phyloP scores from a whole-genome alignment of 1,140 invertebrate genomes.

The Orius insidiosus region DNA sequence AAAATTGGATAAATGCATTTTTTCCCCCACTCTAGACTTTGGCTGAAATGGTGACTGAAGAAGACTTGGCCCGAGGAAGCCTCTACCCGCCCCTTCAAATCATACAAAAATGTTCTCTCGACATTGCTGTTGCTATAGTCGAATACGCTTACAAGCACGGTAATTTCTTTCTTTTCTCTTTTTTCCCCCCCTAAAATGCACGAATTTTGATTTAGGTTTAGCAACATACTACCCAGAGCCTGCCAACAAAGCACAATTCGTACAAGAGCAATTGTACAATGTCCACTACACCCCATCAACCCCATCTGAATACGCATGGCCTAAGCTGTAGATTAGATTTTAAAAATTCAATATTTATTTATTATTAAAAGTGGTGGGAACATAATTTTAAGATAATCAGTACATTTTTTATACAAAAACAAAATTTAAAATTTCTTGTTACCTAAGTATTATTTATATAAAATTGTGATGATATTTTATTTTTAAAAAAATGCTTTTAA shows the following conservation, averaged over 20 bases:
- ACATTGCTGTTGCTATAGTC: constrained; percentile 69
- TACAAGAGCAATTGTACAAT: constrained; percentile 64
- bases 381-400: no score
- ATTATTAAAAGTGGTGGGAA: not conserved
- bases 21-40: constrained; percentile 34
- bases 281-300: constrained; percentile 45
- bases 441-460: no score
- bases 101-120: constrained; percentile 74
- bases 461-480: no score
- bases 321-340: constrained; percentile 23
- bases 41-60: constrained; percentile 63
- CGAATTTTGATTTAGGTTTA: constrained; percentile 33
- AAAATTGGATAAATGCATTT: no score
- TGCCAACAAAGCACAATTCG: constrained; percentile 47
- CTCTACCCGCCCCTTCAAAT: constrained; percentile 85
- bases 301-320: constrained; percentile 47
- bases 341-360: not conserved
- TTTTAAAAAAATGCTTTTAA: no score
- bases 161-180: constrained; percentile 23
- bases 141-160: constrained; percentile 77
- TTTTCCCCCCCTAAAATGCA: not conserved
- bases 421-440: no score
- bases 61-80: constrained; percentile 69
- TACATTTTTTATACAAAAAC: no score
- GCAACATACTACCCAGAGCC: constrained; percentile 61